These are phyloP conservation scores for Orestias chungarensis DNA, from an alignment of 2,797 vertebrate species.

Conservation along the genomic window DNA sequence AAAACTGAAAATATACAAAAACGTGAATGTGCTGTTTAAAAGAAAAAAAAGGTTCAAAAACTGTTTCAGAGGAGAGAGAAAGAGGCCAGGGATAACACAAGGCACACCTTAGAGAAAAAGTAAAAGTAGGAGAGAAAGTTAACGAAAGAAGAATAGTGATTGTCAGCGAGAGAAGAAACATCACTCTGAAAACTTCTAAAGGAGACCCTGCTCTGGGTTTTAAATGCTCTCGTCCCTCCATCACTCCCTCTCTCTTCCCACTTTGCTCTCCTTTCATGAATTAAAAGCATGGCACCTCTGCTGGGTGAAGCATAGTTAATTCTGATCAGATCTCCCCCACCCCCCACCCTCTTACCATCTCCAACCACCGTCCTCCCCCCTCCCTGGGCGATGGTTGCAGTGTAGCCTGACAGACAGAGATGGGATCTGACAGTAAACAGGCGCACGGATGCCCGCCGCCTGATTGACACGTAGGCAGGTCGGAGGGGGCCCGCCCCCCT, in stretches of 20 bases:
- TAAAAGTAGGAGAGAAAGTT: conserved; percentile 51
- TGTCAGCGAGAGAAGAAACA: conserved; percentile 77
- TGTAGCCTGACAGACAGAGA: conserved; percentile 85
- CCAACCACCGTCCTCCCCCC: conserved; percentile 59
- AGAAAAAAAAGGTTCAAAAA: conserved; percentile 58
- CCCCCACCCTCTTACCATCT: conserved; percentile 55
- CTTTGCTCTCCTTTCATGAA: conserved; percentile 83
- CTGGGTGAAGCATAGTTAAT: conserved; percentile 84
- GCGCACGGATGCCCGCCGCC: conserved; percentile 81
- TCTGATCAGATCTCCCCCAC: conserved; percentile 83
- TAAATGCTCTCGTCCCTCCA: conserved; percentile 79
- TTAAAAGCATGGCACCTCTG: conserved; percentile 82
- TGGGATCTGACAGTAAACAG: conserved; percentile 89
- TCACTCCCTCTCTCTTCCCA: conserved; percentile 70
- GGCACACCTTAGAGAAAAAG: conserved; percentile 47
- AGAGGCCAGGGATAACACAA: conserved; percentile 33
- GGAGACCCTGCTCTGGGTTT: conserved; percentile 82
- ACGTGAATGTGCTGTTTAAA: conserved; percentile 58
- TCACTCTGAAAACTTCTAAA: conserved; percentile 81
- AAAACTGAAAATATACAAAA: conserved; percentile 59
- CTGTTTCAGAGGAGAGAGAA: conserved; percentile 40
- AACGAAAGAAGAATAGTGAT: conserved; percentile 69
- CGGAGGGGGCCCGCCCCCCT: conserved; percentile 81
- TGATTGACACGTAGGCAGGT: conserved; percentile 87
- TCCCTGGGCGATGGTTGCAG: conserved; percentile 77